Percentiles rank a stretch among this genome's conserved stretches.
Conservation (phyloP, 2,888 invertebrate species). For the Strigamia maritima region DNA sequence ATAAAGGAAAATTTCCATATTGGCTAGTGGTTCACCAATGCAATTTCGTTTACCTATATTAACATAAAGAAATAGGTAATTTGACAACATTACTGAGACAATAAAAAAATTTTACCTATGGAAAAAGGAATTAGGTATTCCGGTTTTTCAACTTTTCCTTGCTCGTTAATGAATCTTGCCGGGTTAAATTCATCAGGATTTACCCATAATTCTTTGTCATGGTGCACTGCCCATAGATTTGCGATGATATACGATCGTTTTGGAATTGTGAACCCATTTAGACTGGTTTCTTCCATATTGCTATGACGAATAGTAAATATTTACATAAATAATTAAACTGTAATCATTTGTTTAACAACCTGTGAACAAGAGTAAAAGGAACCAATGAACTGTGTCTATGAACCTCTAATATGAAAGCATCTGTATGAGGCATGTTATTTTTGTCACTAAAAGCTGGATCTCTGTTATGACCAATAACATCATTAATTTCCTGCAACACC, state of each 20-base stretch:
- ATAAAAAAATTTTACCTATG: neutral
- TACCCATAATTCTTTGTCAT: conserved; percentile 35
- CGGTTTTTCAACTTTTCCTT: conserved; percentile 34
- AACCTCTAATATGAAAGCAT: neutral
- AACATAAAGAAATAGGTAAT: neutral
- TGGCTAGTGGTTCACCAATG: neutral
- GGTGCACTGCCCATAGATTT: conserved; percentile 35
- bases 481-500: neutral
- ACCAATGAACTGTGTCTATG: neutral
- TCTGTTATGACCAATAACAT: neutral
- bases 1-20: neutral
- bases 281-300: neutral
- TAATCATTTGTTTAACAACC: neutral
- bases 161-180: conserved; percentile 31
- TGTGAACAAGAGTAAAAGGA: neutral
- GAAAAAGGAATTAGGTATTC: conserved; percentile 38
- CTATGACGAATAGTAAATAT: neutral
- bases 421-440: neutral
- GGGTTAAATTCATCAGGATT: conserved; percentile 34
- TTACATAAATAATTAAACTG: no score
- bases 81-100: no score
- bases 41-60: neutral
- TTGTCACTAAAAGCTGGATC: neutral
- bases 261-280: conserved; percentile 35
- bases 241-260: conserved; percentile 19